These are phyloP conservation scores for Novumbra hubbsi DNA, from an alignment of 2,797 vertebrate species.

Conservation along the genomic window DNA sequence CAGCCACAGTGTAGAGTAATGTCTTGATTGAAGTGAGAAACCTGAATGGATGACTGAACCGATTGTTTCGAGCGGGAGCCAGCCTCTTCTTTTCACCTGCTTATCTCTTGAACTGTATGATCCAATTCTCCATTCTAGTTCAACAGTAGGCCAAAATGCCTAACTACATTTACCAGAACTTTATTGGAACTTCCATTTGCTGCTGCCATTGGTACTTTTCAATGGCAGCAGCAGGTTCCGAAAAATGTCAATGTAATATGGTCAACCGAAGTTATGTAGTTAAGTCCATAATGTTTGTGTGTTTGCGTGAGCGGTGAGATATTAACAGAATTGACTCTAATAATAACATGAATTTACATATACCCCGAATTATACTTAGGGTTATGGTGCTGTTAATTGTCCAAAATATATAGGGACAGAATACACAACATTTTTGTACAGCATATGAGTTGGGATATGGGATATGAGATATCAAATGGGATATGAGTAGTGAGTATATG, in stretches of 20 bases:
- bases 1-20: constrained; percentile 24
- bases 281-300: not conserved
- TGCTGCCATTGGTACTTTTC: constrained; percentile 15
- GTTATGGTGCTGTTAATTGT: too few species aligned
- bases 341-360: too few species aligned
- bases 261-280: constrained; percentile 11
- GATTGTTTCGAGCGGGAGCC: constrained; percentile 33
- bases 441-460: too few species aligned
- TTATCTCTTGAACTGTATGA: constrained; percentile 26
- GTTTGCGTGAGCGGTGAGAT: not conserved
- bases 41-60: constrained; percentile 41
- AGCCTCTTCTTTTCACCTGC: constrained; percentile 14
- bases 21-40: constrained; percentile 39
- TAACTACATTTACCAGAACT: constrained; percentile 11
- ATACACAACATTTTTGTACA: too few species aligned
- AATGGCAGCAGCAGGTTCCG: constrained; percentile 6
- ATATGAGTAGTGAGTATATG: too few species aligned
- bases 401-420: too few species aligned
- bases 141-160: constrained; percentile 20
- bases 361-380: too few species aligned
- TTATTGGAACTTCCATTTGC: constrained; percentile 25
- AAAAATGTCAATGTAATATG: not conserved
- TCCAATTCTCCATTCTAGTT: constrained; percentile 24
- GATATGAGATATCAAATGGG: too few species aligned
- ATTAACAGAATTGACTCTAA: too few species aligned